These are phyloP conservation scores for Spilarctia lutea DNA, from an alignment of 2,888 invertebrate genomes.

Conservation along the genomic window DNA sequence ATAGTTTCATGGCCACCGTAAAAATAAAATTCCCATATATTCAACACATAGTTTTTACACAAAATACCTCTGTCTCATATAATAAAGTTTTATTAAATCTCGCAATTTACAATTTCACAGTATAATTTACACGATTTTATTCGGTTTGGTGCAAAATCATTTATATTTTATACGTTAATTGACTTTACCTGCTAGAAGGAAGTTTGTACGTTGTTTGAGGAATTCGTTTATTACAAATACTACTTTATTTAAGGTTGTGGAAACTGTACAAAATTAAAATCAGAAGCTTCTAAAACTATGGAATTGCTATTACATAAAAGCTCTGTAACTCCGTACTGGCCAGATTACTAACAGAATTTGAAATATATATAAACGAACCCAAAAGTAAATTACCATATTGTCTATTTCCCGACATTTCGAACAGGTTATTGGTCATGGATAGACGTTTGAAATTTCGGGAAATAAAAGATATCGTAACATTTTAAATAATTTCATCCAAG, in stretches of 20 bases:
- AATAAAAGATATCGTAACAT: too few relatives aligned
- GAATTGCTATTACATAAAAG: too few relatives aligned
- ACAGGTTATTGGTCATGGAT: too few relatives aligned
- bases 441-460: too few relatives aligned
- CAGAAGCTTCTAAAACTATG: too few relatives aligned
- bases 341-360: neutral
- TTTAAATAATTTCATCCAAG: too few relatives aligned
- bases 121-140: constrained; percentile 36
- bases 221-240: neutral
- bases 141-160: constrained; percentile 23
- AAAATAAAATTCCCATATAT: neutral
- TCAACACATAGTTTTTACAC: constrained; percentile 4
- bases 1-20: neutral
- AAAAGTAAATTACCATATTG: too few relatives aligned
- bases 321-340: neutral
- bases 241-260: neutral
- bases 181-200: constrained; percentile 13
- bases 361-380: neutral
- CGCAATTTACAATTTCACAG: constrained; percentile 47
- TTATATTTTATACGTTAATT: constrained; percentile 20
- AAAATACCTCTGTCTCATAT: constrained; percentile 1
- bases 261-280: neutral
- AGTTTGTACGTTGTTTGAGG: constrained; percentile 1
- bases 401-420: too few relatives aligned
- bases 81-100: constrained; percentile 27